These are phyloP conservation scores for Drosophila repletoides DNA, from an alignment of 1,140 invertebrate species.

Conservation along the genomic window DNA sequence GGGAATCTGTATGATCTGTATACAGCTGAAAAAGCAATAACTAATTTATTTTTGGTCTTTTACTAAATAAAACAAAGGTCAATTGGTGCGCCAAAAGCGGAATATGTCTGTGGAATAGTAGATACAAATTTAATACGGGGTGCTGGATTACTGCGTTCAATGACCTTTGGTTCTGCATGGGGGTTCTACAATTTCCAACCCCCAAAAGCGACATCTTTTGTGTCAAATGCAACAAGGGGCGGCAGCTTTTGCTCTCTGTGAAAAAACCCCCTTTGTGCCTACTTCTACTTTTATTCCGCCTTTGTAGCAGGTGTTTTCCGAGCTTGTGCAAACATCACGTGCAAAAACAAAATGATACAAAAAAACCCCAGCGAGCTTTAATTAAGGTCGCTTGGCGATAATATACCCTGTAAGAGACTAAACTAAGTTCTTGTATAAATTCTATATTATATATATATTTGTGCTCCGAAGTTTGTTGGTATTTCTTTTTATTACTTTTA, in stretches of 20 bases:
- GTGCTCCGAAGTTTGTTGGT: too few species aligned
- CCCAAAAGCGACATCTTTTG: conserved; percentile 36
- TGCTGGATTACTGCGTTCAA: conserved; percentile 21
- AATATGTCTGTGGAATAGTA: conserved; percentile 11
- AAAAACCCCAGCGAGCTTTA: too few species aligned
- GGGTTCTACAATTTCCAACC: conserved; percentile 28
- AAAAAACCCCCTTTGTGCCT: background rate
- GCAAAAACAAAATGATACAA: conserved; percentile 39
- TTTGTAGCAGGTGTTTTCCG: conserved; percentile 41
- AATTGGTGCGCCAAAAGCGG: conserved; percentile 22
- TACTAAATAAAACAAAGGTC: conserved; percentile 25
- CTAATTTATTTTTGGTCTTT: conserved; percentile 39
- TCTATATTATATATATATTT: too few species aligned
- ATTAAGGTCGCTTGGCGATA: too few species aligned
- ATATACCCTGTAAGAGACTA: too few species aligned
- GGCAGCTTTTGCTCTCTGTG: conserved; percentile 15
- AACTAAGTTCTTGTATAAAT: too few species aligned
- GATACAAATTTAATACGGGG: conserved; percentile 10
- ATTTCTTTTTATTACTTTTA: too few species aligned
- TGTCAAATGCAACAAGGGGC: conserved; percentile 32
- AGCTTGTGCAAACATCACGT: conserved; percentile 50
- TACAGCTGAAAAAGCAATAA: conserved; percentile 35
- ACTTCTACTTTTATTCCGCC: conserved; percentile 1
- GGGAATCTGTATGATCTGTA: conserved; percentile 7
- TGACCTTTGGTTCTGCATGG: conserved; percentile 22